phyloP scores from a whole-genome alignment of 2,113 vertebrate species.

The Podarcis cretensis region DNA sequence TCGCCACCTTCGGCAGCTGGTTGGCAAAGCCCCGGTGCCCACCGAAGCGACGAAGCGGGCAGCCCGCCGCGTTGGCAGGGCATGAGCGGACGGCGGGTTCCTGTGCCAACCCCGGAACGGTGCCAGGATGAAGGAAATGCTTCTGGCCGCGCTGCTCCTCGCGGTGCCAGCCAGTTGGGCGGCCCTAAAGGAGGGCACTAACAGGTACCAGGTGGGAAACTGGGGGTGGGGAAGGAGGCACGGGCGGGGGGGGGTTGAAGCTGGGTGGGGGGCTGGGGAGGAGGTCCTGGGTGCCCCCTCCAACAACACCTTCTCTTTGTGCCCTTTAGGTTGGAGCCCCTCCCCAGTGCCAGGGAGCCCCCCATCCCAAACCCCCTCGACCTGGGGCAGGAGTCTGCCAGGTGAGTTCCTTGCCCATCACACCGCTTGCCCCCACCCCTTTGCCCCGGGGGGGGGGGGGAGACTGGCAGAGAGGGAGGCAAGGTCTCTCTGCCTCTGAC shows the following conservation, averaged over 20 bases:
- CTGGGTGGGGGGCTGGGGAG: background rate
- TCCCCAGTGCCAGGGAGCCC: background rate
- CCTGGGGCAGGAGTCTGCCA: conserved; percentile 53
- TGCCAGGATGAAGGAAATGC: background rate
- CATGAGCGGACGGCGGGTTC: too few species aligned
- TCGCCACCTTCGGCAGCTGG: too few species aligned
- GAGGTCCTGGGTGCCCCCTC: background rate
- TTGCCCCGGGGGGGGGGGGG: background rate
- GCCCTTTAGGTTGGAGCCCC: conserved; percentile 37
- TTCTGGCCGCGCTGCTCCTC: conserved; percentile 5
- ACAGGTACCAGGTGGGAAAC: conserved; percentile 37
- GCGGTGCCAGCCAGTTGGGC: conserved; percentile 33
- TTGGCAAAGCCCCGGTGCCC: background rate
- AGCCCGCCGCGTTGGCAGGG: background rate
- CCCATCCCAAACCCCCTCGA: conserved; percentile 58
- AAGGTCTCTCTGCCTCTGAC: background rate
- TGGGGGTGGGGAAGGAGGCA: background rate
- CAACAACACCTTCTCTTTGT: background rate
- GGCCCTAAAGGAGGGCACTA: conserved; percentile 58
- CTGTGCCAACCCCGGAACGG: background rate
- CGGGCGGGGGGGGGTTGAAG: too few species aligned
- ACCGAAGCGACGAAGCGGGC: background rate
- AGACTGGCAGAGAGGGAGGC: background rate
- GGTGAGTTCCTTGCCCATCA: conserved; percentile 46
- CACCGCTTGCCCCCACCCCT: too few species aligned